Percentiles rank a stretch among this genome's conserved stretches.
Evolutionary conservation across 2,113 vertebrate genomes (phyloP).

Genomic region (Dolichallabes microphthalmus): DNA sequence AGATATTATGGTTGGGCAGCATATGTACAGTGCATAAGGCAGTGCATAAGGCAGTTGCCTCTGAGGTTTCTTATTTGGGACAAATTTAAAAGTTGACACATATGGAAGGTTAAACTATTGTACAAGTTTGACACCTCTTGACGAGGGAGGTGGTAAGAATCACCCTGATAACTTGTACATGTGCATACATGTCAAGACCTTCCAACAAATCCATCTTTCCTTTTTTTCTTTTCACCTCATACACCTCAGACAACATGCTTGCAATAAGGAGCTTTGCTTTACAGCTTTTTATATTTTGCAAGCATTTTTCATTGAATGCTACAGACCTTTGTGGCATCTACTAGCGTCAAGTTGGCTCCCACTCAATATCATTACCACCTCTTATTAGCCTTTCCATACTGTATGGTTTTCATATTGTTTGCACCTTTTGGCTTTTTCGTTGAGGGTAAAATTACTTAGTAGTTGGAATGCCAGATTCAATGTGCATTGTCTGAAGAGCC

Average conservation of each 20-base stretch:
- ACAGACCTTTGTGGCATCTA: neutral
- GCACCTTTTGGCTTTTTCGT: neutral
- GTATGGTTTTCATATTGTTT: neutral
- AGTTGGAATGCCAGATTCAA: neutral
- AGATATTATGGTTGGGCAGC: neutral
- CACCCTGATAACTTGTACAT: neutral
- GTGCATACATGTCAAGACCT: neutral
- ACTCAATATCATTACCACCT: neutral
- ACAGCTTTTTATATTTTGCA: neutral
- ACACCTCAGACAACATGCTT: neutral
- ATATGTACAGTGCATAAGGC: slow-evolving; percentile 1
- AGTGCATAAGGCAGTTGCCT: neutral
- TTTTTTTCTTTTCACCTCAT: neutral
- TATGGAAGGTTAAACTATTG: neutral
- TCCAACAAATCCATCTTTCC: neutral
- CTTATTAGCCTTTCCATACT: neutral
- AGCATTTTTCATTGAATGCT: neutral
- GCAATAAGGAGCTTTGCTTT: neutral
- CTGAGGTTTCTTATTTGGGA: neutral
- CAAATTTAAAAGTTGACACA: neutral
- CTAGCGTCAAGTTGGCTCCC: neutral
- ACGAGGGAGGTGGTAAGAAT: neutral
- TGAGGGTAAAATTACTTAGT: neutral
- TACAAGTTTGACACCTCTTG: too few relatives aligned
- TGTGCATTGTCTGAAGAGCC: neutral